Base-by-base conservation (phyloP, 2,113 vertebrate genomes). In the Carassius auratus region DNA sequence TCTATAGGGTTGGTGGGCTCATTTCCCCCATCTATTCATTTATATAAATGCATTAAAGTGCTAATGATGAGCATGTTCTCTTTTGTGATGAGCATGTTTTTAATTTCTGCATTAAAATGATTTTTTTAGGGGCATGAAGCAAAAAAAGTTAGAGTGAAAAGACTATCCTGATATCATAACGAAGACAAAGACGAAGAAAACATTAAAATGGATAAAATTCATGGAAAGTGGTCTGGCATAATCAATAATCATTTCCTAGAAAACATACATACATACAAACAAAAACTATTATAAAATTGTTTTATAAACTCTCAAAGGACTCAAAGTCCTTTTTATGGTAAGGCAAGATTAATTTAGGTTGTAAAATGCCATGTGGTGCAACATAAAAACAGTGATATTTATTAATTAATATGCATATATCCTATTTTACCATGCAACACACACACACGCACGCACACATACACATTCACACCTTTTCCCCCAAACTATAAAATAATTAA, bases 1-100 rank as follows among this genome's bases (percentile, higher is more conserved):
- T 64, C 64, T 77, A 76, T 59, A 50, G 83, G 59, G 42, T 48
- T 75, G 73, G 42, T 23, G 12, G n/a, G 42, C 12, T 75, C 2
- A 14, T 8, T 26, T 23, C 12, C 5, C 4, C 9, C 0, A 75
- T 48, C 42, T 14, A 50, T 75, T 15, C 1, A 26, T 74, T 45
- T 48, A 15, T 68, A 23, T 14, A 74, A 74, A 74, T 45, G n/a
- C 42, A 48, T 74, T 71, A 42, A n/a, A 42, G 5, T 42, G 17
- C 19, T 38, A 73, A 42, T n/a, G 8, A n/a, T 61, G 19, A 61
- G 57, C 57, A n/a, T 61, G 21, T 61, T 61, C 57, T 61, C 21
- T n/a, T n/a, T 3, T 61, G 8, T n/a, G 57, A 61, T n/a, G 4
- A 73, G 19, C 36, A 73, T 42, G 68, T 10, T 38, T 69, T 69